Evolutionary conservation across 2,888 invertebrate genomes (phyloP).

Genomic region (Scaptomyza flava): DNA sequence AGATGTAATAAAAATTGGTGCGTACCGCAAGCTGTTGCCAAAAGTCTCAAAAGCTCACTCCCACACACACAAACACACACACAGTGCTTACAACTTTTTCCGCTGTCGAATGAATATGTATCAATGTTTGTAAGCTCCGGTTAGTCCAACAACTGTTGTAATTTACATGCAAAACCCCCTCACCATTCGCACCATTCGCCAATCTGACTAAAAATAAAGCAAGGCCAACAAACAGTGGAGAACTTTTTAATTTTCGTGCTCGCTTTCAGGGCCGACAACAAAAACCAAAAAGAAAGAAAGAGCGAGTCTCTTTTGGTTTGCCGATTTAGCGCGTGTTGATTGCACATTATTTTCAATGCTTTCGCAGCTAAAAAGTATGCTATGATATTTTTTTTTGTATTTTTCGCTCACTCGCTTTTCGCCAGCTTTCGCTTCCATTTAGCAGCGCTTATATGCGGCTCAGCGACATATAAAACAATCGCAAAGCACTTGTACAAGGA

Average conservation of each 20-base stretch:
- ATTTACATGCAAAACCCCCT: conserved; percentile 53
- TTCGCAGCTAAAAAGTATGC: conserved; percentile 45
- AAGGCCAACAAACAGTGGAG: conserved; percentile 41
- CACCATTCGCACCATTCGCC: not conserved
- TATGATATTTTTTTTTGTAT: conserved; percentile 30
- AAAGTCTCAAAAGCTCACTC: not conserved
- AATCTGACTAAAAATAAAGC: not conserved
- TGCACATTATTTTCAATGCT: conserved; percentile 71
- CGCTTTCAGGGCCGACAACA: conserved; percentile 63
- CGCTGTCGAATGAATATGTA: conserved; percentile 50
- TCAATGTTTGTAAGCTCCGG: conserved; percentile 71
- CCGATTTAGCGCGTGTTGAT: conserved; percentile 49
- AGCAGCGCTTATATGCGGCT: conserved; percentile 64
- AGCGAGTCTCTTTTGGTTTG: conserved; percentile 3
- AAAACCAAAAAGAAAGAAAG: not conserved
- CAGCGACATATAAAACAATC: conserved; percentile 75
- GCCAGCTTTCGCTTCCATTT: conserved; percentile 53
- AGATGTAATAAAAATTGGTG: conserved; percentile 23
- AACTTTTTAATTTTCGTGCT: conserved; percentile 74
- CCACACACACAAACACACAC: not conserved
- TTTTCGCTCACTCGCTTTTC: not conserved
- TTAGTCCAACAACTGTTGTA: conserved; percentile 64
- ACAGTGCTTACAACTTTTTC: conserved; percentile 41
- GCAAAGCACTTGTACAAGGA: conserved; percentile 68
- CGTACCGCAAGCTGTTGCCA: conserved; percentile 66